Evolutionary conservation across 1,140 invertebrate species (phyloP).

Genomic region (Trichomalopsis sarcophagae): DNA sequence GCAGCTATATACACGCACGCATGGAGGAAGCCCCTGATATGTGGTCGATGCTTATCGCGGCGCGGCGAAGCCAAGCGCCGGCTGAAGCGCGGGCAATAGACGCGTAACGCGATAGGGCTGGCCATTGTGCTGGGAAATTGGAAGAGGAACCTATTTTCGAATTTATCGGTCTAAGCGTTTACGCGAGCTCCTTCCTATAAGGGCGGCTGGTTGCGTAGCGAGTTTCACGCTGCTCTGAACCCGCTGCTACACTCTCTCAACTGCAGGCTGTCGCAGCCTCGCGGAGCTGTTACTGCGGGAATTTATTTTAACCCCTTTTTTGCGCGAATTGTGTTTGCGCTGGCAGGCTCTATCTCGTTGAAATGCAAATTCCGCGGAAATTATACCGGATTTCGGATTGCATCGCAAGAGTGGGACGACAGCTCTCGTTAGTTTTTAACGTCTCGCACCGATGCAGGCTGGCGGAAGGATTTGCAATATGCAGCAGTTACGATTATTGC

Average conservation of each 20-base stretch:
- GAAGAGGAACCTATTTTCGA: conserved; percentile 25
- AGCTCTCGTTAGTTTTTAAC: not conserved
- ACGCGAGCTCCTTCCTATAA: not conserved
- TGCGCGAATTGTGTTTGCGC: not conserved
- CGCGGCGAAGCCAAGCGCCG: not conserved
- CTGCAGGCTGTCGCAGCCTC: no score
- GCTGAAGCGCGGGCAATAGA: not conserved
- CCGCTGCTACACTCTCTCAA: not conserved
- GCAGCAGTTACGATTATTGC: not conserved
- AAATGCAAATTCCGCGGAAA: not conserved
- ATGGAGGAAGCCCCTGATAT: not conserved
- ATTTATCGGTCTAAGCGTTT: conserved; percentile 3
- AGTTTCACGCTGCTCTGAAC: not conserved
- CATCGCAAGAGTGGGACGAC: not conserved
- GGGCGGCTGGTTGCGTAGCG: not conserved
- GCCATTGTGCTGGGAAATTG: conserved; percentile 32
- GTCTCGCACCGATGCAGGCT: no score
- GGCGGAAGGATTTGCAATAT: not conserved
- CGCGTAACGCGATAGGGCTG: not conserved
- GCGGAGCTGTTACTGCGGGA: no score
- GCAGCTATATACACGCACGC: no score
- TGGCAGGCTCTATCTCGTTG: no score
- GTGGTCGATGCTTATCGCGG: conserved; percentile 8
- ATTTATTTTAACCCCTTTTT: not conserved
- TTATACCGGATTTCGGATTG: not conserved